Evolutionary conservation across 2,888 invertebrate species (phyloP).

Genomic region (Celastrina argiolus): DNA sequence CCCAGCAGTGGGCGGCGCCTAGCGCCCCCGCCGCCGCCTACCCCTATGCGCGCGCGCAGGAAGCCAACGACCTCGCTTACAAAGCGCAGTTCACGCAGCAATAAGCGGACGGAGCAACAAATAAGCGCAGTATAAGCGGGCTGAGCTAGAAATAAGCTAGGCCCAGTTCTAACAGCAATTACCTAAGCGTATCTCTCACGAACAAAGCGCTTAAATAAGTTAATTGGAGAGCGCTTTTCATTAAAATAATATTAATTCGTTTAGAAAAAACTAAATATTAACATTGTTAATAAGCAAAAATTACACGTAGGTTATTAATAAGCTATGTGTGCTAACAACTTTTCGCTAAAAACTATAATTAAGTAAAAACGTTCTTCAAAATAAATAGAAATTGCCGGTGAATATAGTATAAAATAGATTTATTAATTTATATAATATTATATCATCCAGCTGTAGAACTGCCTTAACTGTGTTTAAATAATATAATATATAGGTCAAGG

Average conservation of each 20-base stretch:
- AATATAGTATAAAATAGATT: neutral
- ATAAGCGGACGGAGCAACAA: neutral
- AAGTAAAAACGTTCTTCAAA: too few species aligned
- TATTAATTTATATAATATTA: neutral
- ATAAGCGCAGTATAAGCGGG: neutral
- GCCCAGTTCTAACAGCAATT: conserved; percentile 36
- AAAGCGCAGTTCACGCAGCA: conserved; percentile 77
- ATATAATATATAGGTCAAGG: neutral
- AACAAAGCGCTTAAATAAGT: too few species aligned
- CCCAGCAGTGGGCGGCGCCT: conserved; percentile 65
- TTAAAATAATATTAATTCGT: neutral
- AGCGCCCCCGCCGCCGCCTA: conserved; percentile 63
- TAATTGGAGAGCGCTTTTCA: neutral
- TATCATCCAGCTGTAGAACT: neutral
- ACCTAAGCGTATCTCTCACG: neutral
- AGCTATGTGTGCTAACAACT: too few species aligned
- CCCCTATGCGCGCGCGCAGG: conserved; percentile 70
- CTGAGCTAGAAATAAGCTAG: conserved; percentile 20
- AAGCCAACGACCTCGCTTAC: conserved; percentile 84
- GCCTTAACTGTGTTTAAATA: neutral
- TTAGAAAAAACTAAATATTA: too few species aligned
- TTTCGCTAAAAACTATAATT: too few species aligned
- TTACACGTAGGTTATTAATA: too few species aligned
- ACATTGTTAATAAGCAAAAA: too few species aligned
- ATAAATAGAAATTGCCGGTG: too few species aligned